Percentiles rank a stretch among this genome's conserved stretches.
Evolutionary conservation across 2,888 invertebrate genomes (phyloP).

Genomic region (Sylvicola fuscatus): DNA sequence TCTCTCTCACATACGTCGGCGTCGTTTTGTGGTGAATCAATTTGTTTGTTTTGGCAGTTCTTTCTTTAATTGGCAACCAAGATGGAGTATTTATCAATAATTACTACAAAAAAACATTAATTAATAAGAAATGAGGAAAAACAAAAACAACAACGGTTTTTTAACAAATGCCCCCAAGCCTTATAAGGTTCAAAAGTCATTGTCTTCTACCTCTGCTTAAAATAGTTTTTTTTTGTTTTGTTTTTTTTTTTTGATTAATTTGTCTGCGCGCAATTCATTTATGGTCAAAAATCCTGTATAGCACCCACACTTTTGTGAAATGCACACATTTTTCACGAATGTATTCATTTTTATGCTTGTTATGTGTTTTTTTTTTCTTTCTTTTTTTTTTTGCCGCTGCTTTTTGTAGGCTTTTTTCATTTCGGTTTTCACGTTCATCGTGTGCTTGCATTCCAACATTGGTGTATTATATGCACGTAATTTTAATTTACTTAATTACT

Average conservation of each 20-base stretch:
- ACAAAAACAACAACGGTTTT: slow-evolving; percentile 1
- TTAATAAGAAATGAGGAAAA: neutral
- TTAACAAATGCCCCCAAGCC: no score
- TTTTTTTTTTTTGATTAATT: no score
- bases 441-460: no score
- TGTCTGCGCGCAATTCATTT: neutral
- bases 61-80: neutral
- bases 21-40: no score
- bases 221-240: no score
- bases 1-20: no score
- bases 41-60: no score
- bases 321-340: slow-evolving; percentile 5
- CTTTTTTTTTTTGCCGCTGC: slow-evolving; percentile 5
- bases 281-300: slow-evolving; percentile 14
- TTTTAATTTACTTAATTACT: no score
- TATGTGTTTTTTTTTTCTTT: slow-evolving; percentile 7
- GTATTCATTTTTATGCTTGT: neutral
- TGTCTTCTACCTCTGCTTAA: no score
- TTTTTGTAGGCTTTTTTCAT: slow-evolving; percentile 1
- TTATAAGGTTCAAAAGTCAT: no score
- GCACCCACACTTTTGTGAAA: slow-evolving; percentile 9
- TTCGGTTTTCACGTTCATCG: neutral
- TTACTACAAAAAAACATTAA: neutral
- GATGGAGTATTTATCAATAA: slow-evolving; percentile 9
- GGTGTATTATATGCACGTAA: no score